Conservation (phyloP, 2,888 invertebrate species). For the Acanthococcus lagerstroemiae region DNA sequence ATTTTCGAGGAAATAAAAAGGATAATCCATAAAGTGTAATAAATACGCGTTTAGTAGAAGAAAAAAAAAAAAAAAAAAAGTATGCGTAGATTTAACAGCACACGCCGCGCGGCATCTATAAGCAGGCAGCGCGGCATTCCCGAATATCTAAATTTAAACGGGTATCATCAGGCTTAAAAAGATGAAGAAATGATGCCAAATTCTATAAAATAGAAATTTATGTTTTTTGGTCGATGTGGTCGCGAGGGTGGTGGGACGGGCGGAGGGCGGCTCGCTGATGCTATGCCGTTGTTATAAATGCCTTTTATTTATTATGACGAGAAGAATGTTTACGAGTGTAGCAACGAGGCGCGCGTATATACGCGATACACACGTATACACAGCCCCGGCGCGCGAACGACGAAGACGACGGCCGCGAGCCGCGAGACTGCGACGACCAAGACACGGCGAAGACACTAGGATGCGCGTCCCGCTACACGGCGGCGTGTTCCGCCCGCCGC, state of each 20-base stretch:
- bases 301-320: constrained; percentile 31
- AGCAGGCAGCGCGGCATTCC: constrained; percentile 9
- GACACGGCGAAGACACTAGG: constrained; percentile 11
- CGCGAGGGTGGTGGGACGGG: background rate
- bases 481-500: constrained; percentile 14
- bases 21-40: constrained; percentile 8
- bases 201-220: constrained; percentile 32
- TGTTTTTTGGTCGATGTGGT: constrained; percentile 25
- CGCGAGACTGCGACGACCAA: constrained; percentile 17
- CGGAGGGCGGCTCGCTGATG: background rate
- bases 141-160: constrained; percentile 27
- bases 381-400: background rate
- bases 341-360: background rate
- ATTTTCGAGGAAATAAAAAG: too few species aligned
- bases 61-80: background rate
- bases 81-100: background rate
- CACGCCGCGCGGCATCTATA: background rate
- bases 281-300: constrained; percentile 24
- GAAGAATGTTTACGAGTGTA: constrained; percentile 28
- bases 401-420: constrained; percentile 1
- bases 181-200: constrained; percentile 31
- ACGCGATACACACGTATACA: background rate
- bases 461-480: constrained; percentile 19
- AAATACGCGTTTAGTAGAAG: constrained; percentile 4
- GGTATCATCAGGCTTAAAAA: constrained; percentile 13